These are phyloP conservation scores for Cantharis nigra DNA, from an alignment of 2,888 invertebrate species.

Conservation along the genomic window DNA sequence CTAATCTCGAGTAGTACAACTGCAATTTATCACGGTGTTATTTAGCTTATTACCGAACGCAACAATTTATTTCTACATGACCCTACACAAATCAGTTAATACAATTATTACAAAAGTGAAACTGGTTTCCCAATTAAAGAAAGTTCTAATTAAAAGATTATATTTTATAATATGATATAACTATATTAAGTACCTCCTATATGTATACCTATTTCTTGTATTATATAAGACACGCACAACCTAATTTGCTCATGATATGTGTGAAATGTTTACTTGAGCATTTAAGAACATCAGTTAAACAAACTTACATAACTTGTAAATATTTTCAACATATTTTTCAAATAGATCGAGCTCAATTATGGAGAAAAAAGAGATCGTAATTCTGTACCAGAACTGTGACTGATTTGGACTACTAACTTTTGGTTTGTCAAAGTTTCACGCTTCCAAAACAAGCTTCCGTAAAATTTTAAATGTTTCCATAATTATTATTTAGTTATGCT, in stretches of 20 bases:
- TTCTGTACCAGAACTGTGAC: slow-evolving; percentile 33
- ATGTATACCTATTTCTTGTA: background rate
- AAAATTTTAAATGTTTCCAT: slow-evolving; percentile 45
- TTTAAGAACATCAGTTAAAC: background rate
- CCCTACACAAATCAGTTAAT: slow-evolving; percentile 14
- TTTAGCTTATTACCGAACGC: slow-evolving; percentile 3
- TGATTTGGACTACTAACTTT: slow-evolving; percentile 47
- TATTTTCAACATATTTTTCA: background rate
- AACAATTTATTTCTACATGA: slow-evolving; percentile 1
- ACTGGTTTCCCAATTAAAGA: slow-evolving; percentile 21
- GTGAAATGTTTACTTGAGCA: background rate
- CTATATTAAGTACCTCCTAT: background rate
- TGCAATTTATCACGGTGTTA: background rate
- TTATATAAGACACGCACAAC: background rate
- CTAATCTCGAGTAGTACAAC: background rate
- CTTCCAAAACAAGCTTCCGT: slow-evolving; percentile 44
- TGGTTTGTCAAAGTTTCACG: slow-evolving; percentile 42
- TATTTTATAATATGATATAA: background rate
- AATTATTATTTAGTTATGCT: slow-evolving; percentile 41
- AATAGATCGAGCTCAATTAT: background rate
- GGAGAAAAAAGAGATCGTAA: background rate
- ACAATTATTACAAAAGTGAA: slow-evolving; percentile 23
- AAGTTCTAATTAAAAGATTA: slow-evolving; percentile 21
- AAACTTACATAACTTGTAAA: background rate
- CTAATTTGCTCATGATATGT: background rate